Conservation (phyloP, 2,113 vertebrate genomes). For the Oreochromis tanganicae region DNA sequence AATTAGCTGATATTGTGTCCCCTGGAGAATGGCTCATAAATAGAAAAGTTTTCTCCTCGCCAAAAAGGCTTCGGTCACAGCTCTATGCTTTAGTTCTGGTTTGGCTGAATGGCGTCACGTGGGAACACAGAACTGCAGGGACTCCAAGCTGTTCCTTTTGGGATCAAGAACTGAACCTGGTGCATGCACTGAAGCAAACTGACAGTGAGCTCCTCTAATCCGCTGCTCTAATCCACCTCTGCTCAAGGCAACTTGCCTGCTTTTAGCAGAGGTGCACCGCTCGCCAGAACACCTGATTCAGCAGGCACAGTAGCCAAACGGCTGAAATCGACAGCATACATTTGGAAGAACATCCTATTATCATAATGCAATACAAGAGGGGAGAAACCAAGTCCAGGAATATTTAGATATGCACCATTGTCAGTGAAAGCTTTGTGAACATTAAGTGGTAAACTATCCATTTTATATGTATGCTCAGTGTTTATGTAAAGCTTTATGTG, state of each 20-base stretch:
- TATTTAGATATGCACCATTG: not conserved
- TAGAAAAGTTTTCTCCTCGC: not conserved
- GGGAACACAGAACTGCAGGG: not conserved
- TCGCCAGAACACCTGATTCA: conserved; percentile 37
- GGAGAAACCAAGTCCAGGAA: not conserved
- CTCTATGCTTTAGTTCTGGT: not conserved
- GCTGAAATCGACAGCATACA: conserved; percentile 1
- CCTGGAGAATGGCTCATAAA: not conserved
- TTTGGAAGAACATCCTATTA: conserved; percentile 15
- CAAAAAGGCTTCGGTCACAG: not conserved
- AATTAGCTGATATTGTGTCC: not conserved
- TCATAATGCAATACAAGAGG: conserved; percentile 15
- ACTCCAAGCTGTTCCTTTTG: not conserved
- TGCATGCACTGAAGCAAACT: not conserved
- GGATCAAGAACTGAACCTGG: conserved; percentile 17
- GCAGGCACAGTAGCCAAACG: conserved; percentile 8
- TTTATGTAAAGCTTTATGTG: not conserved
- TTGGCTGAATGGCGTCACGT: not conserved
- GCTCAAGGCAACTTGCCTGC: conserved; percentile 5
- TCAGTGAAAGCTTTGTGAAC: not conserved
- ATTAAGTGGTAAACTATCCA: not conserved
- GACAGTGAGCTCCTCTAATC: conserved; percentile 37
- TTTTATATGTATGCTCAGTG: not conserved
- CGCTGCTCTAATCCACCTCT: conserved; percentile 33
- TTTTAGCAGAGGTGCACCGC: not conserved